Evolutionary conservation across 1,140 invertebrate species (phyloP), one percentile per base, ranked within the genome.

Genomic region (Rhizoglyphus robini): DNA sequence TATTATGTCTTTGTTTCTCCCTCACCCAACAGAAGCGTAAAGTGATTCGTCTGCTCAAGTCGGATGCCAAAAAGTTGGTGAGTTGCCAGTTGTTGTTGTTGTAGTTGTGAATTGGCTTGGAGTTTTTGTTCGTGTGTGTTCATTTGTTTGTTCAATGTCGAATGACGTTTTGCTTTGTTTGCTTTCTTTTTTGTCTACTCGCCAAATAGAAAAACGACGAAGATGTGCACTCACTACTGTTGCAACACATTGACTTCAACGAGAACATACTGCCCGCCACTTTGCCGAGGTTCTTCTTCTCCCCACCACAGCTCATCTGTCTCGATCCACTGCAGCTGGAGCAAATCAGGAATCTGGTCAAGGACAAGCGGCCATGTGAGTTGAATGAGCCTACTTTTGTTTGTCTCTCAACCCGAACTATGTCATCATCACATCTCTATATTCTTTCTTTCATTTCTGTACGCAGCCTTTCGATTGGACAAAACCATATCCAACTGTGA

Each of bases 401-500:
- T 65, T 1, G 30, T 65, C n/a, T n/a, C n/a, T n/a, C n/a, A n/a
- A n/a, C n/a, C n/a, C n/a, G n/a, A n/a, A n/a, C n/a, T n/a, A 29
- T 27, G 13, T 3, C 1, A 63, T 31, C 23, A 27, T 63, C 18
- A 48, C 1, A 13, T 65, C 38, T 67, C 20, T 38, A 67, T 63
- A 5, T 23, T 25, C 27, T 8, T 11, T 27, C 36, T 36, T 65
- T n/a, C n/a, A n/a, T n/a, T n/a, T n/a, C n/a, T n/a, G n/a, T n/a
- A n/a, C n/a, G n/a, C n/a, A 66, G 65, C 60, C n/a, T 65, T 67
- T 57, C 20, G 68, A 30, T 30, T 59, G 36, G 31, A 46, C 27
- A 69, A 69, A 69, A 32, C 36, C 20, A 31, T 69, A 1, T 23
- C 66, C 20, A 27, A 60, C 29, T 23, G 60, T 38, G 68, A 65